These are phyloP conservation scores for Parascotia fuliginaria DNA, from an alignment of 2,888 invertebrate species.

Conservation along the genomic window DNA sequence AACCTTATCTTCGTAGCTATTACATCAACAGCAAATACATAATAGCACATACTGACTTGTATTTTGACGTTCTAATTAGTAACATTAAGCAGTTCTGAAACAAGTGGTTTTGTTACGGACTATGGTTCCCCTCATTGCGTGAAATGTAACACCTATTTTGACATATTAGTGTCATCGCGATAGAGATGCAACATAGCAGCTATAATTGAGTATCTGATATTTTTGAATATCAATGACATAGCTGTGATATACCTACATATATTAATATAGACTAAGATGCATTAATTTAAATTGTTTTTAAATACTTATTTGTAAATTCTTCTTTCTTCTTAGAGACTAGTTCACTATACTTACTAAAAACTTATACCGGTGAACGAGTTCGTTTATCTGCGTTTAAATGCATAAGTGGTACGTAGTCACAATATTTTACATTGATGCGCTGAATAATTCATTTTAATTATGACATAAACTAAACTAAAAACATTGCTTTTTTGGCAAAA, in stretches of 20 bases:
- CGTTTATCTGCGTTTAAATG: too few relatives aligned
- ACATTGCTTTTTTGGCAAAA: too few relatives aligned
- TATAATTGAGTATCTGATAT: background rate
- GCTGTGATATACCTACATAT: background rate
- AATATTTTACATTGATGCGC: too few relatives aligned
- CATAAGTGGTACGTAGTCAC: too few relatives aligned
- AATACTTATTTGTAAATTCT: too few relatives aligned
- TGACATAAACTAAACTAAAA: too few relatives aligned
- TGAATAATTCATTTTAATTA: too few relatives aligned
- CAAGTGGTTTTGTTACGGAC: conserved; percentile 12
- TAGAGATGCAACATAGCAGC: conserved; percentile 3
- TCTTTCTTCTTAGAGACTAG: too few relatives aligned
- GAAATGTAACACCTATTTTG: conserved; percentile 11
- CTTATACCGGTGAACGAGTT: too few relatives aligned
- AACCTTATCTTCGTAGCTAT: conserved; percentile 37
- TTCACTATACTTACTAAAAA: too few relatives aligned
- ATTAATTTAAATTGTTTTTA: too few relatives aligned
- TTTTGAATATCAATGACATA: conserved; percentile 7
- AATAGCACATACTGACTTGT: conserved; percentile 24
- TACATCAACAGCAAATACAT: conserved; percentile 47
- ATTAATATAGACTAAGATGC: too few relatives aligned
- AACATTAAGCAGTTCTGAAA: conserved; percentile 14
- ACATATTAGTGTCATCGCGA: conserved; percentile 7
- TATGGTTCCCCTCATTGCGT: conserved; percentile 8
- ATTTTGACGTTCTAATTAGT: conserved; percentile 11